Conservation (phyloP, 1,140 invertebrate species). For the Oryzaephilus surinamensis region DNA sequence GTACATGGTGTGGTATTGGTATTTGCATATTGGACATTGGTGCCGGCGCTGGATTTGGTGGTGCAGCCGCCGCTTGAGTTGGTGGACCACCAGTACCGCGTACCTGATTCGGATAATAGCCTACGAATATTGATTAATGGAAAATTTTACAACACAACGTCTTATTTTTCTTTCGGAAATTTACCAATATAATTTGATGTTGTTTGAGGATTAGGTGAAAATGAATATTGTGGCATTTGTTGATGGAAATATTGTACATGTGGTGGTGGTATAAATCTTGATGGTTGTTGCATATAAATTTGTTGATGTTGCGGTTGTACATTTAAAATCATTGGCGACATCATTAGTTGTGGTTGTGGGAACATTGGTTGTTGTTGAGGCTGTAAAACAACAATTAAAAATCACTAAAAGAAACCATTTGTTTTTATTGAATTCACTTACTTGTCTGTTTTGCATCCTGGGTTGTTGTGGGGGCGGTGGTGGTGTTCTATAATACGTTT, state of each 20-base stretch:
- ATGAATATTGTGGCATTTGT: conserved; percentile 9
- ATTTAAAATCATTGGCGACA: no score
- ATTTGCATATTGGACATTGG: conserved; percentile 9
- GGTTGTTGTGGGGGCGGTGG: no score
- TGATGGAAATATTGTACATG: conserved; percentile 10
- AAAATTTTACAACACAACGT: neutral
- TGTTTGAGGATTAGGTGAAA: conserved; percentile 10
- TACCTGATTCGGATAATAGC: neutral
- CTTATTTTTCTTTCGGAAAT: neutral
- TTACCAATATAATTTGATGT: conserved; percentile 6
- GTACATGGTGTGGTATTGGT: conserved; percentile 6
- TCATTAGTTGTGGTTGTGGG: conserved; percentile 5
- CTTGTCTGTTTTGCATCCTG: no score
- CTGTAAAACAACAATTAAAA: conserved; percentile 9
- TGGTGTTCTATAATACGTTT: no score
- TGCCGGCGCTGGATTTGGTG: conserved; percentile 14
- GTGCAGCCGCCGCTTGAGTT: conserved; percentile 10
- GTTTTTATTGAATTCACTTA: no score
- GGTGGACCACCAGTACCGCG: conserved; percentile 1
- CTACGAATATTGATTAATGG: neutral
- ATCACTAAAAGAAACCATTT: no score
- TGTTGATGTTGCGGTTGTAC: conserved; percentile 4
- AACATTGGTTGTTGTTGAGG: conserved; percentile 17
- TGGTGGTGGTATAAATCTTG: conserved; percentile 6
- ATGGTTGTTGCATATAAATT: conserved; percentile 8